Evolutionary conservation across 2,797 vertebrate genomes (phyloP), one percentile per base, ranked within the genome.

Genomic region (Channa striata): DNA sequence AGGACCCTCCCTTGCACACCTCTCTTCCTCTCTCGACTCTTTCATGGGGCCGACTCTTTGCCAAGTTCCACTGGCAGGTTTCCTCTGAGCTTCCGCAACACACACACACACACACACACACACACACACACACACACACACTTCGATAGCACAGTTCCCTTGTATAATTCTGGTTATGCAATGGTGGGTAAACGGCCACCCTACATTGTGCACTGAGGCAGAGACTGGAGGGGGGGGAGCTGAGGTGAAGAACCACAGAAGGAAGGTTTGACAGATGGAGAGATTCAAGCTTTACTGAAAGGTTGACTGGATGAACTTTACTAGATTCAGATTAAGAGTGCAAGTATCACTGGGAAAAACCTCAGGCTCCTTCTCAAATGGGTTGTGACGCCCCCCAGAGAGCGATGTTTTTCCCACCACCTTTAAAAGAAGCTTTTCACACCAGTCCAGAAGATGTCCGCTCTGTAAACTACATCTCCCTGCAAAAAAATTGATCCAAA

Each of bases 81-180:
- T 81, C 82, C 77, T 81, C 54, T 59, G 79, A 86, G 84, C 78
- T 74, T 68, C 84, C 78, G 1, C 13, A 43, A 3, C 75, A 67
- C 78, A 52, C 74, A 20, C 69, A 75, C 70, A 64, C 72, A 60
- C 74, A 25, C 65, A 66, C 71, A 43, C 78, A 37, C 56, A 57
- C 65, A 66, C 66, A 66, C 72, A 72, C 71, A 63, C 61, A 59
- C 63, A 59, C 74, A 83, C 68, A 76, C 81, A 82, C 58, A 75
- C 58, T 81, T 75, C 70, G 72, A 88, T 79, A 73, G 84, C 87
- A 79, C 79, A 87, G 65, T 77, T 81, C 84, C 78, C 87, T 92
- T 91, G 90, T 91, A 87, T 90, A 87, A 90, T 87, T 89, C 68
- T 68, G 75, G 87, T 93, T 93, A 92, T 76, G 91, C 90, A 93